Conservation (phyloP, 2,113 vertebrate genomes). For the Sakesphorus luctuosus region DNA sequence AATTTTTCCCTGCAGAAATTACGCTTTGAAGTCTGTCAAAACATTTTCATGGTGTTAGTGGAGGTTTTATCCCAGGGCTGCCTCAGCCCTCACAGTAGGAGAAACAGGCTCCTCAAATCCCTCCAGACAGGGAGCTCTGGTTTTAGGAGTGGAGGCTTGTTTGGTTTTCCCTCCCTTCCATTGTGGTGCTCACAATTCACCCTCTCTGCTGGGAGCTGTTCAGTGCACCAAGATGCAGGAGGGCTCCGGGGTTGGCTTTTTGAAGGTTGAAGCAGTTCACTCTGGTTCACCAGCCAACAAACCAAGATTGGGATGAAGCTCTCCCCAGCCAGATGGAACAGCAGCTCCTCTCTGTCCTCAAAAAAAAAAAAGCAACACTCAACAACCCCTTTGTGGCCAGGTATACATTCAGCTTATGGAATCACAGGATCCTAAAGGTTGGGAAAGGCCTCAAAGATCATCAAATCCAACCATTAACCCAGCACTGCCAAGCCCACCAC, state of each 20-base stretch:
- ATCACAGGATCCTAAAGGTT: background rate
- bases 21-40: background rate
- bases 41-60: background rate
- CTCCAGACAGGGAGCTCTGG: background rate
- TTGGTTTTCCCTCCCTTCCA: background rate
- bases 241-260: background rate
- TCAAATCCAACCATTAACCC: background rate
- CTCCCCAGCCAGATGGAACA: background rate
- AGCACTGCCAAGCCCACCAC: background rate
- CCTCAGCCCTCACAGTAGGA: background rate
- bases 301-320: fast-evolving
- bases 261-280: background rate
- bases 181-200: background rate
- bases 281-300: background rate
- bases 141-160: background rate
- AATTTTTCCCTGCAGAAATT: background rate
- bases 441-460: background rate
- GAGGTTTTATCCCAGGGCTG: background rate
- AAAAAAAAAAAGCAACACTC: background rate
- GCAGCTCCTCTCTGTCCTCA: background rate
- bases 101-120: background rate
- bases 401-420: fast-evolving
- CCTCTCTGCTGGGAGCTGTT: background rate
- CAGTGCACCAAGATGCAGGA: background rate
- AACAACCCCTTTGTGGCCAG: fast-evolving